Percentiles rank a stretch among this genome's conserved stretches.
Evolutionary conservation across 2,888 invertebrate genomes (phyloP).

Genomic region (Agrotis exclamationis): DNA sequence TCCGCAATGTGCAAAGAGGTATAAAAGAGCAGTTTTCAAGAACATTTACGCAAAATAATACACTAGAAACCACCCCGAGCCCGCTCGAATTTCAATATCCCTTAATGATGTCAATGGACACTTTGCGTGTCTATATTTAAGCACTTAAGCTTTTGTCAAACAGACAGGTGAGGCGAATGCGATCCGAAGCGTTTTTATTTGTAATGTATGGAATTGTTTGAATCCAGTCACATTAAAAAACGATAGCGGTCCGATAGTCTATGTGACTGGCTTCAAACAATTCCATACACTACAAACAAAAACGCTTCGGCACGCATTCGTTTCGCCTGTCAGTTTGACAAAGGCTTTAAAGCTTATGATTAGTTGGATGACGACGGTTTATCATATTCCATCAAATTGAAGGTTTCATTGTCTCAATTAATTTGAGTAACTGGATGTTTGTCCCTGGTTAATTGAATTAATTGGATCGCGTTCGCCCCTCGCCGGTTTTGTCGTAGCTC

Average conservation of each 20-base stretch:
- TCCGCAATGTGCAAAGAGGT: constrained; percentile 28
- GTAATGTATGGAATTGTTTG: too few species aligned
- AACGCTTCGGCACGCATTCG: too few species aligned
- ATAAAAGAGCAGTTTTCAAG: background rate
- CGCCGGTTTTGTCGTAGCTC: constrained; percentile 47
- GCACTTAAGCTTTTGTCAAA: too few species aligned
- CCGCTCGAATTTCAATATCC: constrained; percentile 25
- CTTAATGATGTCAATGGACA: constrained; percentile 8
- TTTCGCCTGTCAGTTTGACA: too few species aligned
- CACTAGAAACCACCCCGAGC: background rate
- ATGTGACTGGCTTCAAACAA: too few species aligned
- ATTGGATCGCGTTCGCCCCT: constrained; percentile 65
- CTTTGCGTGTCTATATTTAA: constrained; percentile 30
- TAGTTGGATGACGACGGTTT: constrained; percentile 31
- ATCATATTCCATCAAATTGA: constrained; percentile 61
- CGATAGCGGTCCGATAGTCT: too few species aligned
- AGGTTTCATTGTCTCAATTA: constrained; percentile 65
- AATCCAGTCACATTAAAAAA: too few species aligned
- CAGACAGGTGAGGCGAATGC: too few species aligned
- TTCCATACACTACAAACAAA: too few species aligned
- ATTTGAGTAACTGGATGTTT: constrained; percentile 70
- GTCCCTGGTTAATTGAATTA: constrained; percentile 70
- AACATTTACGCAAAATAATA: background rate
- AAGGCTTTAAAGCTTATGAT: constrained; percentile 39
- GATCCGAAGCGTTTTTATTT: too few species aligned